Evolutionary conservation across 2,888 invertebrate genomes (phyloP).

Genomic region (Agapostemon virescens): DNA sequence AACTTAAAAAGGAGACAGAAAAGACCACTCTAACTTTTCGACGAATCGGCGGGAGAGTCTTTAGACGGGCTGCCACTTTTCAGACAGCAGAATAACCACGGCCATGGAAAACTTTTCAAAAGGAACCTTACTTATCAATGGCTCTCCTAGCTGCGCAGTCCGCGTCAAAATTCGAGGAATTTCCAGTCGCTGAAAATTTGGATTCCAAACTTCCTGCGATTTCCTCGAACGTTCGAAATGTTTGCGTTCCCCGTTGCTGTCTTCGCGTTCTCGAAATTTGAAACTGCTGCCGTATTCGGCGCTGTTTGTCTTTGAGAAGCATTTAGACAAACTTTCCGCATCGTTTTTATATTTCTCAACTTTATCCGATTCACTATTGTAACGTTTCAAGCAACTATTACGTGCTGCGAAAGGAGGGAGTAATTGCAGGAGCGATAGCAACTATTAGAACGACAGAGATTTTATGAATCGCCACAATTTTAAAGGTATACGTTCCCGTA

Average conservation of each 20-base stretch:
- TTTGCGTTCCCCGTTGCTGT: not conserved
- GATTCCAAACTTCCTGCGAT: slow-evolving; percentile 27
- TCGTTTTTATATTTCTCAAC: too few relatives aligned
- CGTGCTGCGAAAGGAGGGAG: too few relatives aligned
- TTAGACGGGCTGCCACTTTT: slow-evolving; percentile 30
- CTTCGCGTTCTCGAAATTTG: not conserved
- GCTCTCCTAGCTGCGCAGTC: not conserved
- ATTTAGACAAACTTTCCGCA: too few relatives aligned
- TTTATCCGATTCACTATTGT: too few relatives aligned
- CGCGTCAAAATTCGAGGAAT: slow-evolving; percentile 36
- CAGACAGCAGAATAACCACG: slow-evolving; percentile 21
- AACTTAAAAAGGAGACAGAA: slow-evolving; percentile 19
- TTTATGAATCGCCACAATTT: too few relatives aligned
- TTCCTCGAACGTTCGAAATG: slow-evolving; percentile 1
- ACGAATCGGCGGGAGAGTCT: slow-evolving; percentile 29
- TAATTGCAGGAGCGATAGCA: too few relatives aligned
- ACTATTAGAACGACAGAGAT: too few relatives aligned
- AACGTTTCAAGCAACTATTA: too few relatives aligned
- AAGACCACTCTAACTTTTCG: slow-evolving; percentile 42
- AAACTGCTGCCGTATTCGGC: too few relatives aligned
- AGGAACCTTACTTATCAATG: slow-evolving; percentile 25
- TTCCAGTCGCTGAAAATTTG: slow-evolving; percentile 8
- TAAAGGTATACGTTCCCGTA: too few relatives aligned
- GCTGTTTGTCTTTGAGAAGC: too few relatives aligned
- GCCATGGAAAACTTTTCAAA: slow-evolving; percentile 36